Conservation (phyloP, 2,888 invertebrate genomes). For the Drosophila aldrichi region DNA sequence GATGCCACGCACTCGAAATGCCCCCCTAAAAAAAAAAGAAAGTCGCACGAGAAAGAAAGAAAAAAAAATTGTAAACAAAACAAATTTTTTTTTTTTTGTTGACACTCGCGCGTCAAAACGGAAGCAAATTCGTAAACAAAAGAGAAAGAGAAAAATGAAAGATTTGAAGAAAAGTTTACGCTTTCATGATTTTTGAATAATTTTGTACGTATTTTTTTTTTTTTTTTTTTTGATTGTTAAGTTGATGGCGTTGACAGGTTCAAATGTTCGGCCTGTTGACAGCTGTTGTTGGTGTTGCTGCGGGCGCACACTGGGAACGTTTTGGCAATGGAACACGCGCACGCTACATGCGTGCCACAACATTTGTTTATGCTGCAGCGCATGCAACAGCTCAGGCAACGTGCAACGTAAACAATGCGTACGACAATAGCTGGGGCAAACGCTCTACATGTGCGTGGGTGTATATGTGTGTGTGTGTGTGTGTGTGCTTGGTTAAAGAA, state of each 20-base stretch:
- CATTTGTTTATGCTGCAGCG: constrained; percentile 48
- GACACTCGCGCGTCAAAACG: constrained; percentile 14
- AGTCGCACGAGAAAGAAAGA: constrained; percentile 1
- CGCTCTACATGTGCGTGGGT: not conserved
- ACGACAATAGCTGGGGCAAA: not conserved
- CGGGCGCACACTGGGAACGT: constrained; percentile 35
- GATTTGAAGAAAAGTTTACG: constrained; percentile 49
- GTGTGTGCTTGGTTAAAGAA: constrained; percentile 23
- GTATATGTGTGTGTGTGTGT: constrained; percentile 15
- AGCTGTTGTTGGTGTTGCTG: constrained; percentile 54
- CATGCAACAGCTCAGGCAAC: constrained; percentile 21
- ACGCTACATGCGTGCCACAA: constrained; percentile 21
- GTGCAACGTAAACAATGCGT: constrained; percentile 57
- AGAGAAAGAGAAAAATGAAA: constrained; percentile 17
- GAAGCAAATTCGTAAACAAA: constrained; percentile 43
- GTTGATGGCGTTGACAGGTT: constrained; percentile 60
- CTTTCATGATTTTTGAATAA: constrained; percentile 35
- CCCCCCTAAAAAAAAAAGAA: not conserved
- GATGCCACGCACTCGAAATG: constrained; percentile 43
- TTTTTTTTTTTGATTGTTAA: constrained; percentile 31
- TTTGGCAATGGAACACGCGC: constrained; percentile 55
- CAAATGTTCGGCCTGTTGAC: constrained; percentile 52
- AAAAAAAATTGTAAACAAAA: constrained; percentile 34
- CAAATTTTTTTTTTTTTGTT: constrained; percentile 1
- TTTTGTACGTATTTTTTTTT: constrained; percentile 11